Base-by-base conservation (phyloP, 2,113 vertebrate species). In the Siniperca chuatsi region DNA sequence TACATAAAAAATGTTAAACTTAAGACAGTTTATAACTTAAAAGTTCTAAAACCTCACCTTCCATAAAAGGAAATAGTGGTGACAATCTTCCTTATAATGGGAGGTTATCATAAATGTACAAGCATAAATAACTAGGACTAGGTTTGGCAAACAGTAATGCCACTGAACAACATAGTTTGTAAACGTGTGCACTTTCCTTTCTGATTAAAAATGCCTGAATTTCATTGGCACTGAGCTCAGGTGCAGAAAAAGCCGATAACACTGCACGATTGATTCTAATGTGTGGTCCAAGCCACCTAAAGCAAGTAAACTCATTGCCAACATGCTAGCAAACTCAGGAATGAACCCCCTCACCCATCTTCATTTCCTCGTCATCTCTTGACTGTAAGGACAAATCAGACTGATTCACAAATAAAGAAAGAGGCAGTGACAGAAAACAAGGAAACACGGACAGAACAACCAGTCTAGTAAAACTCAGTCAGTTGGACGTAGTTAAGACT, bases 291-390 rank as follows among this genome's bases (percentile, higher is more conserved):
- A 29, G 37, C 46, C 42, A n/a, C 40, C 33, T 10, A 25, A 35
- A 79, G 75, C 37, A 42, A 29, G 82, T 46, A 1, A 85, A 76
- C 83, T 69, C 44, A 37, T 4, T 25, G 57, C 57, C 20, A 69
- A 78, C 74, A 44, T 23, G 60, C 76, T 46, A 25, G 66, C 54
- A 40, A 10, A 4, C 73, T 79, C 84, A 90, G 88, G 87, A 94
- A 92, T 92, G 91, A 94, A 91, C 90, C 89, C 72, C 87, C 61
- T 65, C 67, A 10, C 71, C 71, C 60, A 0, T 13, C 35, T 71
- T 64, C 37, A 15, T 29, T 2, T 48, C 55, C 20, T 35, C 7
- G 1, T 75, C 65, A 74, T 50, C 75, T 20, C 33, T 44, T 18
- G 44, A 81, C 75, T 4, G 40, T 11, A 4, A 78, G 64, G 61